These are phyloP conservation scores for Philantomba maxwellii DNA, from an alignment of 2,113 vertebrate species.

Conservation along the genomic window DNA sequence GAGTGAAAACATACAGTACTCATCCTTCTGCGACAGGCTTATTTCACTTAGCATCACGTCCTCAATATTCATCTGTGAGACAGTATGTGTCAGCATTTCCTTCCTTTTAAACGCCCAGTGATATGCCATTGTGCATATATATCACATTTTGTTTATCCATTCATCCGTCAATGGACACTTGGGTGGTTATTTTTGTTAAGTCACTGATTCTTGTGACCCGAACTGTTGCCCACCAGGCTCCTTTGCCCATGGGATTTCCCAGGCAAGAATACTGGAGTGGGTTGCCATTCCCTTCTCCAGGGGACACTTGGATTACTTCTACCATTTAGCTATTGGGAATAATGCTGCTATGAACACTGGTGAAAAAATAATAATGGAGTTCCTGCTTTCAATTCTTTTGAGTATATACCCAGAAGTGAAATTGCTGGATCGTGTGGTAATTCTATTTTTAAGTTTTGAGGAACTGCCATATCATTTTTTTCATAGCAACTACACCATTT, in stretches of 20 bases:
- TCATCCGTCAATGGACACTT: neutral
- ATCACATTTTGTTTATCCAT: neutral
- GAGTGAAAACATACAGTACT: neutral
- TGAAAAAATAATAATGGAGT: neutral
- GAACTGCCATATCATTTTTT: neutral
- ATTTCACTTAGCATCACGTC: neutral
- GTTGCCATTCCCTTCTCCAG: neutral
- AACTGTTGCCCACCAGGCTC: neutral
- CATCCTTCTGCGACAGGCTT: neutral
- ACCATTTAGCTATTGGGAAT: neutral
- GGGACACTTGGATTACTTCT: neutral
- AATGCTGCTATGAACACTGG: neutral
- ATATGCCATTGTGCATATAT: neutral
- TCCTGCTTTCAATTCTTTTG: neutral
- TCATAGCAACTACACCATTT: neutral
- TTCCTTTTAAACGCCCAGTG: neutral
- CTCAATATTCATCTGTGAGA: neutral
- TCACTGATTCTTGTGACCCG: neutral
- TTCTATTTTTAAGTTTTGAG: neutral
- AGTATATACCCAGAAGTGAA: neutral
- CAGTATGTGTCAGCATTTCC: neutral
- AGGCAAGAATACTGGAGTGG: neutral
- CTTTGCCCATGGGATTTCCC: neutral
- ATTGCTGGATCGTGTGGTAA: neutral
- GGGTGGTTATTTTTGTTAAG: neutral